Evolutionary conservation across 2,888 invertebrate genomes (phyloP), one percentile per base, ranked within the genome.

Genomic region (Geophilus truncorum): DNA sequence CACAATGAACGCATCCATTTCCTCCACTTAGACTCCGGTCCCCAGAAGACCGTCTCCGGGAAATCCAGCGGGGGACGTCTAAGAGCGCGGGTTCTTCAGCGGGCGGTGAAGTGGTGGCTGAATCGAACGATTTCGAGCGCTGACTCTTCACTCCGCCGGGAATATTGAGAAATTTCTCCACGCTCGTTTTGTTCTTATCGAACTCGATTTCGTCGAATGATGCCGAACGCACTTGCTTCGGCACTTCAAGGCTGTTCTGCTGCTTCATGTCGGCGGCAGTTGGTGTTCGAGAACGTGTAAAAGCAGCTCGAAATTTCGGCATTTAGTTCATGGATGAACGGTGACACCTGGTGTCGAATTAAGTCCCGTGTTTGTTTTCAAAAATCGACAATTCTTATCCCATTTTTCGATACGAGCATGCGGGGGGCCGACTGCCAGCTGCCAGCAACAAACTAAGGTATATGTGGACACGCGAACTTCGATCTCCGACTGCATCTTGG

Each of bases 251-350:
- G 88, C 94, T 94, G 88, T 93, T 94, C 87, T 94, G 94, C 84
- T 93, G 93, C 90, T 94, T 94, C 94, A 94, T 94, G 89, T 95
- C 94, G 86, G 93, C 93, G 84, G 94, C 94, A 83, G 94, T 95
- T 83, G 94, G 94, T 84, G 94, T 94, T 86, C 93, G 92, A 87
- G 94, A 94, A 86, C 94, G 91, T 89, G 92, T 93, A 90, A 94
- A 94, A 83, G 94, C 94, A 87, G 93, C 93, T 87, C 94, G 92
- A 90, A 94, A 90, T 87, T 91, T 91, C 82, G 82, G 82, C 82
- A 82, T 82, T 81, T 70, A 70, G 70, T 28, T 25, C 18, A 25
- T 7, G 12, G 25, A 70, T 28, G 70, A 23, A n/a, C n/a, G n/a
- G n/a, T n/a, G 70, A 70, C 70, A 70, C 70, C 70, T 25, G 12